phyloP scores from a whole-genome alignment of 2,888 invertebrate genomes.

The Zhuqinia jingwanae region DNA sequence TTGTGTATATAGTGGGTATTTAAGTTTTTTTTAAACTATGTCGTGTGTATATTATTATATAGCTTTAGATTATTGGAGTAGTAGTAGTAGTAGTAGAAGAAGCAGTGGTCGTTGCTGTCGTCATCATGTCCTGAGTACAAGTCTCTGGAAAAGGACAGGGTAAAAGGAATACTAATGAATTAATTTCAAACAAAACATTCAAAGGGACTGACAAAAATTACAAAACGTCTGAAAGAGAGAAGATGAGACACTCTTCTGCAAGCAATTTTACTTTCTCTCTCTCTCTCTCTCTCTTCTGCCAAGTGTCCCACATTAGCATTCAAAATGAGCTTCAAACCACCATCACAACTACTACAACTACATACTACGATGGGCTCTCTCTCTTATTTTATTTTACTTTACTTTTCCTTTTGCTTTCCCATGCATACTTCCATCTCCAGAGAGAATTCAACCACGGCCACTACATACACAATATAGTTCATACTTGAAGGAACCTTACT shows the following conservation, averaged over 20 bases:
- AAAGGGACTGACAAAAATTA: constrained; percentile 76
- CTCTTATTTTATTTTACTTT: too few relatives aligned
- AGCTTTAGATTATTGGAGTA: too few relatives aligned
- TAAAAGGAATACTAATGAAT: constrained; percentile 77
- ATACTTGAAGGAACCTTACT: constrained; percentile 43
- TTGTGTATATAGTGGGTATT: constrained; percentile 6
- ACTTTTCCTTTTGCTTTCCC: constrained; percentile 50
- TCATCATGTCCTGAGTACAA: constrained; percentile 45
- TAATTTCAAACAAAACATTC: constrained; percentile 73
- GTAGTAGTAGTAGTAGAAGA: background rate
- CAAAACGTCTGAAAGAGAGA: constrained; percentile 75
- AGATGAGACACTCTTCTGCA: constrained; percentile 74
- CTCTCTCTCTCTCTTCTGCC: constrained; percentile 72
- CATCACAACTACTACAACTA: constrained; percentile 35
- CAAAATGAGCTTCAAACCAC: constrained; percentile 75
- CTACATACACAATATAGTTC: constrained; percentile 22
- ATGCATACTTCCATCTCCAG: constrained; percentile 68
- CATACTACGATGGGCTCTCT: constrained; percentile 56
- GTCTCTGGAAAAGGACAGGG: constrained; percentile 66
- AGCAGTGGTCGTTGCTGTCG: constrained; percentile 33
- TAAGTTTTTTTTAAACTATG: constrained; percentile 31
- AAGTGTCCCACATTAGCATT: constrained; percentile 76
- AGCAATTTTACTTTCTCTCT: constrained; percentile 72
- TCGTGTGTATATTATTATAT: background rate
- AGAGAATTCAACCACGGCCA: constrained; percentile 60